These are phyloP conservation scores for Mesocricetus auratus DNA, from an alignment of 2,113 vertebrate genomes.

Conservation along the genomic window DNA sequence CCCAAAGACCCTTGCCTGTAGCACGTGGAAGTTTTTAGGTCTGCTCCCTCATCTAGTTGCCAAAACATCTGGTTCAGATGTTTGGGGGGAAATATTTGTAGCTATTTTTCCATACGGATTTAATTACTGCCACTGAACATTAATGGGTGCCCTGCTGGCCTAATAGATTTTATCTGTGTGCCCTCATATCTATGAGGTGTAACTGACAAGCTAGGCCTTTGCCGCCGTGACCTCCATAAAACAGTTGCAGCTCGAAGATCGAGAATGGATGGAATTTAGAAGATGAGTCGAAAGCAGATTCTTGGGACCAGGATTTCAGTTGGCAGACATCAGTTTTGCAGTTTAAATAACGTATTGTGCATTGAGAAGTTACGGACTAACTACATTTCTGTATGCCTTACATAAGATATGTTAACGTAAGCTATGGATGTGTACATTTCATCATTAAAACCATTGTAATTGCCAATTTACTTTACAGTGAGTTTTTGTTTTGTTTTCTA, in stretches of 20 bases:
- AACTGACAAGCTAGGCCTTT: constrained; percentile 84
- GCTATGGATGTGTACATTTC: not conserved
- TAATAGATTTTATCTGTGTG: constrained; percentile 86
- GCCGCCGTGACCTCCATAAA: constrained; percentile 68
- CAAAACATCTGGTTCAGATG: constrained; percentile 88
- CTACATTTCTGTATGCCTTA: constrained; percentile 5
- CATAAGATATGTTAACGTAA: not conserved
- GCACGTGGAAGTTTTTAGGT: constrained; percentile 84
- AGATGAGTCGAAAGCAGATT: constrained; percentile 41
- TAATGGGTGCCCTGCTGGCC: constrained; percentile 85
- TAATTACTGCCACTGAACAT: constrained; percentile 88
- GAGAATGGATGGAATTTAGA: constrained; percentile 70
- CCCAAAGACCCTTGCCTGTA: constrained; percentile 74
- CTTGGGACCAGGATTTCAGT: constrained; percentile 64
- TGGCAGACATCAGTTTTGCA: constrained; percentile 53
- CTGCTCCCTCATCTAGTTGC: constrained; percentile 81
- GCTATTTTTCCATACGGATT: constrained; percentile 88
- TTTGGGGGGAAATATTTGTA: constrained; percentile 88
- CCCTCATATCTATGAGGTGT: constrained; percentile 85
- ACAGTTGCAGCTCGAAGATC: constrained; percentile 66
- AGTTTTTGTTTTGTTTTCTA: not conserved
- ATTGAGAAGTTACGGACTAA: not conserved
- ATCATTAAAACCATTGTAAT: not conserved
- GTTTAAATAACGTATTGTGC: constrained; percentile 2
- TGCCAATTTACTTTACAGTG: not conserved